Base-by-base conservation (phyloP, 2,888 invertebrate genomes). In the Cephus nigrinus region DNA sequence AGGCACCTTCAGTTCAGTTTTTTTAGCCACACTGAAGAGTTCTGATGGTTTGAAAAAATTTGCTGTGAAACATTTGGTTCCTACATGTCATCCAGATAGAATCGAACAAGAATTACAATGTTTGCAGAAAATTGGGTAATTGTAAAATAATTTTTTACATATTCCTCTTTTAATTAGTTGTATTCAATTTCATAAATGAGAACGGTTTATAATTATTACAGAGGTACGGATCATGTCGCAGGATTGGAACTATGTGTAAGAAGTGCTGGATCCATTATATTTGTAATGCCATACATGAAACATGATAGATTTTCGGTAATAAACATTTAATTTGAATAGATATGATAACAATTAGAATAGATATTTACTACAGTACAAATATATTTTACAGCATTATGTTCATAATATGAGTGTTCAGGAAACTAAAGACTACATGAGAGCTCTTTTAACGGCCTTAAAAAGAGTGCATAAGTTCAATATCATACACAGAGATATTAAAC, bases 401-500 rank as follows among this genome's bases (percentile, higher is more conserved):
- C 93, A 93, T 32, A 93, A 94, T 80, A 95, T 96, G 95, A 93
- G 93, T 83, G 93, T 94, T 1, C 88, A 89, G 36, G 98, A 98
- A 92, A 93, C 96, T 69, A 94, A 94, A 78, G 92, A 94, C 79
- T 98, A 98, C 91, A 96, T 98, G 94, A 94, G 93, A 86, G 97
- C 97, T 87, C 92, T 98, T 82, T 92, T 98, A 82, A 92, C 94
- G 71, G 97, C 98, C 4, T 92, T 98, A 84, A 92, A 93, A 11
- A 94, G 96, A 86, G 97, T 98, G 78, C 98, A 98, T 92, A 94
- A 95, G 73, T 96, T 96, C 90, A 95, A 95, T 81, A 95, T 98
- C 81, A 97, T 98, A 80, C 98, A 98, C 90, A 93, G 98, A 77
- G 98, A 98, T 89, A 94, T 98, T 71, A 98, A 98, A 92, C 98